Evolutionary conservation across 2,888 invertebrate species (phyloP).

Genomic region (Melinopterus prodromus): DNA sequence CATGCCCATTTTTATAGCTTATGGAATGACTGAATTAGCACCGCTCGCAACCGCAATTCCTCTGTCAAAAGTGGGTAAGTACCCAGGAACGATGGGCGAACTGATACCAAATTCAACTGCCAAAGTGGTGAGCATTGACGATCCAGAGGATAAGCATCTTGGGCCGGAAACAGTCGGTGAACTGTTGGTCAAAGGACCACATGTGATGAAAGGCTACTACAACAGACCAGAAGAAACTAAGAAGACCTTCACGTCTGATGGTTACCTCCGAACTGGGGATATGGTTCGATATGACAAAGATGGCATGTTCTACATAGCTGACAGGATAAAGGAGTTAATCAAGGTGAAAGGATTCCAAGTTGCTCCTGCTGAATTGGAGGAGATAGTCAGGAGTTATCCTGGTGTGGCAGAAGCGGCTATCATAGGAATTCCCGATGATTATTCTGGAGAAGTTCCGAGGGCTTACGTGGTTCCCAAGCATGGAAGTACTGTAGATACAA

Average conservation of each 20-base stretch:
- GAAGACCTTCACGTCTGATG: slow-evolving; percentile 69
- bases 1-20: slow-evolving; percentile 60
- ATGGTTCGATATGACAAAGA: slow-evolving; percentile 66
- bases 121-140: slow-evolving; percentile 67
- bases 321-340: slow-evolving; percentile 83
- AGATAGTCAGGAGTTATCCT: slow-evolving; percentile 73
- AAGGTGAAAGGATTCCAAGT: slow-evolving; percentile 80
- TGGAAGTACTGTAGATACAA: slow-evolving; percentile 57
- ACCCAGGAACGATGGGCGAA: slow-evolving; percentile 63
- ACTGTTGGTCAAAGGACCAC: slow-evolving; percentile 77
- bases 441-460: slow-evolving; percentile 75
- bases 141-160: slow-evolving; percentile 46
- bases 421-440: slow-evolving; percentile 74
- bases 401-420: slow-evolving; percentile 82
- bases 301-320: slow-evolving; percentile 73
- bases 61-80: slow-evolving; percentile 31
- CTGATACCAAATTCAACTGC: slow-evolving; percentile 69
- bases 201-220: slow-evolving; percentile 83
- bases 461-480: slow-evolving; percentile 72
- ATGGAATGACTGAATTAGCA: slow-evolving; percentile 78
- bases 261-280: slow-evolving; percentile 81
- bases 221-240: slow-evolving; percentile 78
- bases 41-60: slow-evolving; percentile 50
- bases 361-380: slow-evolving; percentile 86
- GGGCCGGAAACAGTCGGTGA: slow-evolving; percentile 71